These are phyloP conservation scores for Caenorhabditis imperialis DNA, from an alignment of 2,888 invertebrate genomes.

Conservation along the genomic window DNA sequence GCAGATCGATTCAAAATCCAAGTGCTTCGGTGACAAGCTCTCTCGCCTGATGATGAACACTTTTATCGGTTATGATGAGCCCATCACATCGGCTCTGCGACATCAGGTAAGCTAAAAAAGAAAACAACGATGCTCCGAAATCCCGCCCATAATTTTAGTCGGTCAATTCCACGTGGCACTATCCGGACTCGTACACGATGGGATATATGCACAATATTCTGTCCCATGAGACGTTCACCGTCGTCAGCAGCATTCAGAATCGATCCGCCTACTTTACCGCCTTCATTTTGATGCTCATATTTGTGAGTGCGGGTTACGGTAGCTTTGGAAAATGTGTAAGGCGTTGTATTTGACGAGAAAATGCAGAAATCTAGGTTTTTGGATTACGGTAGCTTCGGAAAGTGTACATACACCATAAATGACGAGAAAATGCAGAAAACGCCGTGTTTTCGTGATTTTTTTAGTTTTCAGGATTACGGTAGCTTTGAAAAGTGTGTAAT, in stretches of 20 bases:
- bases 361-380: background rate
- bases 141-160: background rate
- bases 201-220: constrained; percentile 87
- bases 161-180: constrained; percentile 18
- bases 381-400: background rate
- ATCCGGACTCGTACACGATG: constrained; percentile 39
- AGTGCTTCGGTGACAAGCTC: constrained; percentile 93
- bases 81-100: constrained; percentile 86
- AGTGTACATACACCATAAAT: too few relatives aligned
- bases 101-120: background rate
- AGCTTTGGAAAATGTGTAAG: background rate
- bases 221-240: constrained; percentile 97
- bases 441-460: too few relatives aligned
- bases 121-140: too few relatives aligned
- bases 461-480: too few relatives aligned
- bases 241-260: constrained; percentile 96
- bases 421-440: too few relatives aligned
- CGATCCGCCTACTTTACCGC: constrained; percentile 95
- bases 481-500: too few relatives aligned
- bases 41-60: constrained; percentile 91
- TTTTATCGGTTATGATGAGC: constrained; percentile 95
- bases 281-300: constrained; percentile 96
- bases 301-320: constrained; percentile 89
- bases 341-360: background rate
- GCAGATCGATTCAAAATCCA: constrained; percentile 85